Conservation (phyloP, 2,797 vertebrate species). For the Malacoraja senta region DNA sequence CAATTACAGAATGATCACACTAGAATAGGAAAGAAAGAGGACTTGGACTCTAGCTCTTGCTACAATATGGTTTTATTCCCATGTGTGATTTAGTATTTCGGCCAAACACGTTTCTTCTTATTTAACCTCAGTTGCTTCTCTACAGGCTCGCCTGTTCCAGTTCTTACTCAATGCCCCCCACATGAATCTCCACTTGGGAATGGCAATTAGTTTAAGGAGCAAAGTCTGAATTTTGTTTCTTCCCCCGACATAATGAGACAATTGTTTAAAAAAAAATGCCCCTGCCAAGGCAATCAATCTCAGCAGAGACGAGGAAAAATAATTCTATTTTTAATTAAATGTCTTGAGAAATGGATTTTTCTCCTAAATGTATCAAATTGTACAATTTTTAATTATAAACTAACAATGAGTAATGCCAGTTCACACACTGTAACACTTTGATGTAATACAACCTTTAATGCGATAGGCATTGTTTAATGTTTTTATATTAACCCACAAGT, state of each 20-base stretch:
- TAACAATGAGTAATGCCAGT: slow-evolving; percentile 15
- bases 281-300: background rate
- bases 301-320: background rate
- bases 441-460: slow-evolving; percentile 11
- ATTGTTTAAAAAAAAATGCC: background rate
- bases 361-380: slow-evolving; percentile 2
- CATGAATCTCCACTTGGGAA: background rate
- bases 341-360: slow-evolving; percentile 15
- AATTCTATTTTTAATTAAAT: slow-evolving; percentile 12
- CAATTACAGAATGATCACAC: background rate
- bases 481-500: background rate
- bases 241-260: background rate
- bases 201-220: background rate
- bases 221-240: background rate
- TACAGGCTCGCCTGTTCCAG: background rate
- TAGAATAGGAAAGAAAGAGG: background rate
- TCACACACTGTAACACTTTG: background rate
- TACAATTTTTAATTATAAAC: slow-evolving; percentile 13
- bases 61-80: background rate
- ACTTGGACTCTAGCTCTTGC: background rate
- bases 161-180: background rate
- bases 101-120: background rate
- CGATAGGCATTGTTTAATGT: background rate
- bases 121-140: background rate
- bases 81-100: background rate